Conservation (phyloP, 1,140 invertebrate genomes). For the Panagrolaimus sp. region DNA sequence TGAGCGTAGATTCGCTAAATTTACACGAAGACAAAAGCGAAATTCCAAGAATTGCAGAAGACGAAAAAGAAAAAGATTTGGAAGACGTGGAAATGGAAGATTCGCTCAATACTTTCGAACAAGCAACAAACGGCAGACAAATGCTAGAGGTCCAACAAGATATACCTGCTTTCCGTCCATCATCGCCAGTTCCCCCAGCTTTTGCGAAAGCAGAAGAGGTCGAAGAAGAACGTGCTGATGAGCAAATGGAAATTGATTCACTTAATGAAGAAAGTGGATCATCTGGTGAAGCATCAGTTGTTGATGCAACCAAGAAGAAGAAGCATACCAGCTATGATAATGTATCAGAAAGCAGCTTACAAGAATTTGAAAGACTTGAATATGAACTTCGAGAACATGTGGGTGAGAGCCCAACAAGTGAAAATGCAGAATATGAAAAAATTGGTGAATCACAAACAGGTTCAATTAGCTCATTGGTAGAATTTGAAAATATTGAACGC, state of each 20-base stretch:
- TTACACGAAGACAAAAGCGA: neutral
- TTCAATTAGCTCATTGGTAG: slow-evolving; percentile 43
- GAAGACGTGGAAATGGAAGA: neutral
- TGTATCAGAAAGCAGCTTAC: slow-evolving; percentile 40
- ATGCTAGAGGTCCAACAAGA: neutral
- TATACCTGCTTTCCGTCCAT: neutral
- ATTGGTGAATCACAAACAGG: slow-evolving; percentile 28
- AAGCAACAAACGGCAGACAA: neutral
- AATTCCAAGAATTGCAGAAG: neutral
- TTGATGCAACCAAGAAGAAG: slow-evolving; percentile 3
- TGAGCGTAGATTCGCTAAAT: neutral
- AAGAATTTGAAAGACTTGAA: slow-evolving; percentile 51
- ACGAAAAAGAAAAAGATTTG: no score
- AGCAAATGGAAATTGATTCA: slow-evolving; percentile 2
- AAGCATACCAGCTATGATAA: slow-evolving; percentile 38
- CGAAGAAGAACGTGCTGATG: neutral
- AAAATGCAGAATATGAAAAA: slow-evolving; percentile 17
- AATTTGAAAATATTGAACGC: slow-evolving; percentile 48
- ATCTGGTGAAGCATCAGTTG: neutral
- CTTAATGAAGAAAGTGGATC: slow-evolving; percentile 10
- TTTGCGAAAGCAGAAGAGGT: no score
- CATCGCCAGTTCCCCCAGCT: no score
- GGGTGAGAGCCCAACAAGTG: slow-evolving; percentile 18
- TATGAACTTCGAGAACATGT: slow-evolving; percentile 23
- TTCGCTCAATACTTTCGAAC: neutral